Percentiles rank a stretch among this genome's conserved stretches.
Conservation (phyloP, 1,140 invertebrate species). For the Caerostris darwini region DNA sequence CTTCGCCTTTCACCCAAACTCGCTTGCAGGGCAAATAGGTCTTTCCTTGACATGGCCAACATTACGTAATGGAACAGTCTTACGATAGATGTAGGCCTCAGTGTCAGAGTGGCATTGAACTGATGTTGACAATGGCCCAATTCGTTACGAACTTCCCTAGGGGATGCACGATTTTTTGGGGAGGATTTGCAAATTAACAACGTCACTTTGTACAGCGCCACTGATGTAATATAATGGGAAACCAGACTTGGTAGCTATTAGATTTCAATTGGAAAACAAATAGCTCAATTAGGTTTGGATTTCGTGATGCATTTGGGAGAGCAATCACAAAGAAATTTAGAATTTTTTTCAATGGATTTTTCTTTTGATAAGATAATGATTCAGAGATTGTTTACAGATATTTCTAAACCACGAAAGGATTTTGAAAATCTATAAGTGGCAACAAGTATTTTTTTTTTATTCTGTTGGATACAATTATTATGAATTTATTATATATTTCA, state of each 20-base stretch:
- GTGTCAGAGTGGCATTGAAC: constrained; percentile 72
- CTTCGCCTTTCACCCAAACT: constrained; percentile 24
- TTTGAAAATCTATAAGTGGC: too few relatives aligned
- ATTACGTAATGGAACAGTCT: constrained; percentile 60
- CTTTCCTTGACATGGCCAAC: constrained; percentile 68
- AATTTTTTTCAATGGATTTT: too few relatives aligned
- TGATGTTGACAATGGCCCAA: constrained; percentile 70
- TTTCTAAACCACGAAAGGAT: too few relatives aligned
- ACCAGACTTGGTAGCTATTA: too few relatives aligned
- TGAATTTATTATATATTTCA: too few relatives aligned
- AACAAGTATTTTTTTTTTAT: too few relatives aligned
- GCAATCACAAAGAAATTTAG: too few relatives aligned
- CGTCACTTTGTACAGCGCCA: background rate
- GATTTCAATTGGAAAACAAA: too few relatives aligned
- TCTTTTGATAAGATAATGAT: too few relatives aligned
- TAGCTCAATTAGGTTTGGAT: background rate
- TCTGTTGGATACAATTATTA: too few relatives aligned
- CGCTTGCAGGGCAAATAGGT: background rate
- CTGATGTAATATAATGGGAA: background rate
- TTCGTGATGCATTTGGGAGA: background rate
- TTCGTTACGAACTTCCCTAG: constrained; percentile 34
- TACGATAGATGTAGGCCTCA: constrained; percentile 56
- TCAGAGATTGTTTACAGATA: too few relatives aligned
- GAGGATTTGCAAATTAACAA: constrained; percentile 43
- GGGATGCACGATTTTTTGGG: constrained; percentile 41